A percentile compares a stretch with the other conserved stretches of the same genome.
Conservation (phyloP, 2,888 invertebrate genomes). For the Eristalis pertinax region DNA sequence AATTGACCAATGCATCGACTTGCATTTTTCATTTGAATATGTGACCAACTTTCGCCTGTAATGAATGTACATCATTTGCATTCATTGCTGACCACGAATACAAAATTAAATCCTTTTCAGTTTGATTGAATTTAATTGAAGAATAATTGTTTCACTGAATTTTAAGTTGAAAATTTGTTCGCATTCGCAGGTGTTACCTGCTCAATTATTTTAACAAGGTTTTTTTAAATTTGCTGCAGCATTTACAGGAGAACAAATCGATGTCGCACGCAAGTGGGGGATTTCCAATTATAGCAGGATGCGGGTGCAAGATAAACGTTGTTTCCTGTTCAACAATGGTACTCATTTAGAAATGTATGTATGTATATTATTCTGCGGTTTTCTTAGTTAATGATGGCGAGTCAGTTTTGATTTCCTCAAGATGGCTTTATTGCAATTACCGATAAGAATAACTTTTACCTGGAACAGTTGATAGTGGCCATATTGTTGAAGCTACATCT, state of each 20-base stretch:
- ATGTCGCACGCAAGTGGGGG: no score
- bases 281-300: no score
- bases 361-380: no score
- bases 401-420: no score
- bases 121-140: conserved; percentile 44
- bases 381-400: no score
- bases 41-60: conserved; percentile 25
- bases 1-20: conserved; percentile 24
- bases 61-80: conserved; percentile 19
- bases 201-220: background rate
- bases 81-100: conserved; percentile 6
- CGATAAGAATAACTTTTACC: background rate
- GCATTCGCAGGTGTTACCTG: conserved; percentile 9
- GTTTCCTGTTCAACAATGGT: no score
- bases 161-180: background rate
- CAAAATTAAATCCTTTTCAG: conserved; percentile 29
- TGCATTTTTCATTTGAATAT: conserved; percentile 32
- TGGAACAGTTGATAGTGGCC: no score
- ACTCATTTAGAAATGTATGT: no score
- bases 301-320: no score
- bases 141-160: conserved; percentile 10
- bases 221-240: background rate
- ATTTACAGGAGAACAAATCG: no score
- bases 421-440: background rate
- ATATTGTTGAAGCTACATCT: no score